A percentile compares a stretch with the other conserved stretches of the same genome.
Evolutionary conservation across 2,113 vertebrate species (phyloP).

Genomic region (Trematomus loennbergii): DNA sequence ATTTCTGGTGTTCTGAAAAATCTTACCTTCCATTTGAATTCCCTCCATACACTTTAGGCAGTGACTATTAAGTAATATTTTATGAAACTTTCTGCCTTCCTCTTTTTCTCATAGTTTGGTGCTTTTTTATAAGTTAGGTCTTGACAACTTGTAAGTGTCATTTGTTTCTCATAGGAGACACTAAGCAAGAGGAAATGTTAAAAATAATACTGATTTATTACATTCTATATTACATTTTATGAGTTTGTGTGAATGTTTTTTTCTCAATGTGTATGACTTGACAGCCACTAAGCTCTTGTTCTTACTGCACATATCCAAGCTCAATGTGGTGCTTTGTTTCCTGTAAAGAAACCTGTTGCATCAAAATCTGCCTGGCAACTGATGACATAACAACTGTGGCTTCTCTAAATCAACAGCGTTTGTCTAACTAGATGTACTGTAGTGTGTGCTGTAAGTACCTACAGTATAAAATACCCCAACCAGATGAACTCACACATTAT

Average conservation of each 20-base stretch:
- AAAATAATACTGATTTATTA: background rate
- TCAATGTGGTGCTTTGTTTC: background rate
- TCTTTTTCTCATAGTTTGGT: background rate
- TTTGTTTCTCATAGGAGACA: background rate
- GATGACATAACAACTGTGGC: background rate
- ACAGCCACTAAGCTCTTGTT: background rate
- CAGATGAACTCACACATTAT: background rate
- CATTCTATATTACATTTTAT: background rate
- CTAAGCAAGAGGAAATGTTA: background rate
- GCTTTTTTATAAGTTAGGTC: background rate
- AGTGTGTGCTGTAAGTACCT: background rate
- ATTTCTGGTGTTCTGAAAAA: too few species aligned
- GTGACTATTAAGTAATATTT: too few species aligned
- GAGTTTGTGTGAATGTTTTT: background rate
- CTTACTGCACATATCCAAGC: background rate
- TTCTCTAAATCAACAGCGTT: background rate
- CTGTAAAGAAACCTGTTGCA: conserved; percentile 24
- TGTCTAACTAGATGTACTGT: background rate
- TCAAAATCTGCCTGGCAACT: conserved; percentile 42
- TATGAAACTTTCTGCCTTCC: too few species aligned
- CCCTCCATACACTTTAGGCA: too few species aligned
- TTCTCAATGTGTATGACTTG: background rate
- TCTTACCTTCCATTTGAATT: too few species aligned
- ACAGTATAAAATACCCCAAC: background rate
- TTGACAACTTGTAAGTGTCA: background rate